Evolutionary conservation across 2,888 invertebrate species (phyloP).

Genomic region (Amitus sp.): DNA sequence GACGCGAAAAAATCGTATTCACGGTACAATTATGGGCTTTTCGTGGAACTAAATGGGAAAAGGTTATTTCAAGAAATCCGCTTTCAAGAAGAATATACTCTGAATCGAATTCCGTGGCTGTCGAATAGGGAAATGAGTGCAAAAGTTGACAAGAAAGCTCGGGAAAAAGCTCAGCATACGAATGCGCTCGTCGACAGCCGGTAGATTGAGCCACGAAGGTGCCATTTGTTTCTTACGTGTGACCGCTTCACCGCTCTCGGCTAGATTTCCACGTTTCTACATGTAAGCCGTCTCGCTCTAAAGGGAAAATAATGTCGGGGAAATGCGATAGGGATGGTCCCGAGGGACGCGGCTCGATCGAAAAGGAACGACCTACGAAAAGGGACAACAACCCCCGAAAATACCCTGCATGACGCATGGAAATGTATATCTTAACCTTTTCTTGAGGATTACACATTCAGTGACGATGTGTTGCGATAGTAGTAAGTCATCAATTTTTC

Average conservation of each 20-base stretch:
- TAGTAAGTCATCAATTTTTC: no score
- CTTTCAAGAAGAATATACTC: no score
- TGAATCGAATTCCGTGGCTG: no score
- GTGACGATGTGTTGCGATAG: no score
- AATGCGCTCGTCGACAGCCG: conserved; percentile 44
- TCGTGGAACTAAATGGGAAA: no score
- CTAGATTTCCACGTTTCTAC: conserved; percentile 15
- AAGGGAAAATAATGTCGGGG: conserved; percentile 24
- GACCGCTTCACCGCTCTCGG: conserved; percentile 11
- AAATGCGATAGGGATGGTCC: conserved; percentile 16
- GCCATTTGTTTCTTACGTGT: conserved; percentile 54
- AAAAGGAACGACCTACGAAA: conserved; percentile 9
- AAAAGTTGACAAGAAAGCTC: no score
- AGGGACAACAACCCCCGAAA: neutral
- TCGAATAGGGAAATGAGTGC: no score
- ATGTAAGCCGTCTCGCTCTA: conserved; percentile 18
- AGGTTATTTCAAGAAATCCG: no score
- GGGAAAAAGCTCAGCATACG: no score
- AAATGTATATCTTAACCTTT: conserved; percentile 1
- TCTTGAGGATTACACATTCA: no score
- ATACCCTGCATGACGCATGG: neutral
- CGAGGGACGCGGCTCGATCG: conserved; percentile 22
- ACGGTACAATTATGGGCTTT: no score
- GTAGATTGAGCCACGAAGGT: conserved; percentile 55
- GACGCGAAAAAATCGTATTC: no score